Evolutionary conservation across 2,797 vertebrate species (phyloP).

Genomic region (Peromyscus attwateri): DNA sequence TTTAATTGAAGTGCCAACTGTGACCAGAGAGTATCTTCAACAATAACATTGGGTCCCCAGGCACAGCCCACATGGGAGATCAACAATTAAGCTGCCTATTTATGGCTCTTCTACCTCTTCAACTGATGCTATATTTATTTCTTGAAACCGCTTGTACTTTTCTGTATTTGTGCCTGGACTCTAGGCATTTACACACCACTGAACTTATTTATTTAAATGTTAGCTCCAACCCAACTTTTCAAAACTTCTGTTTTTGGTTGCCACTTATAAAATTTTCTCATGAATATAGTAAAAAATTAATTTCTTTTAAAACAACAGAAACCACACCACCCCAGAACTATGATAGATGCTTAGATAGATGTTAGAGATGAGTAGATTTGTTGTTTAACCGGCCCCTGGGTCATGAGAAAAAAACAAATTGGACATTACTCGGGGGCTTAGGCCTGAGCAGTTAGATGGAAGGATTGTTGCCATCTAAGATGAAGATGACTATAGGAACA

Average conservation of each 20-base stretch:
- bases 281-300: background rate
- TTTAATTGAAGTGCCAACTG: background rate
- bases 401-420: background rate
- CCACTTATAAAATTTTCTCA: constrained; percentile 33
- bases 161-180: background rate
- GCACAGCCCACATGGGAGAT: background rate
- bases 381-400: background rate
- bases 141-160: background rate
- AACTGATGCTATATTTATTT: background rate
- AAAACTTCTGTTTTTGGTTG: background rate
- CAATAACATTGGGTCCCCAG: background rate
- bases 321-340: background rate
- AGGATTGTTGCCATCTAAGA: background rate
- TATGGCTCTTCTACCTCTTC: background rate
- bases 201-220: constrained; percentile 7
- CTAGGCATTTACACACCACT: background rate
- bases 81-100: background rate
- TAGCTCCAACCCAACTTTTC: background rate
- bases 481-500: background rate
- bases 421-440: background rate
- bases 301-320: background rate
- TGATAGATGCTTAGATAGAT: background rate
- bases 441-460: background rate
- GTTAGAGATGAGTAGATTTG: background rate
- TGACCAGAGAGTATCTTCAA: background rate